Conservation (phyloP, 2,797 vertebrate genomes). For the Phalloptychus januarius region DNA sequence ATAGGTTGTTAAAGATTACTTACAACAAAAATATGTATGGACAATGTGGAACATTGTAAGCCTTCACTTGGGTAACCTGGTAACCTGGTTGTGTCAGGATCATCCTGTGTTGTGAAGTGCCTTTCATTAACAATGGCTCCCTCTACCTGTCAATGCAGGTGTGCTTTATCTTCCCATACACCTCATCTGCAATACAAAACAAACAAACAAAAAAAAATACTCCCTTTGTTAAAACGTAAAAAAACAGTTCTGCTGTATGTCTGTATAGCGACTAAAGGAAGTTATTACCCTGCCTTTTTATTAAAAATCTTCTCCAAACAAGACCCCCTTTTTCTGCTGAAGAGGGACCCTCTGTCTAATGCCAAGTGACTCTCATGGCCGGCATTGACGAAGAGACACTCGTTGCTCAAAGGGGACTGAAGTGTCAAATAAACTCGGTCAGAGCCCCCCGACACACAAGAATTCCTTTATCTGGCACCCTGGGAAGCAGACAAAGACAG, state of each 20-base stretch:
- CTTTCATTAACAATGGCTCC: slow-evolving; percentile 30
- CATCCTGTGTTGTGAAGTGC: background rate
- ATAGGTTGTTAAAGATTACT: slow-evolving; percentile 23
- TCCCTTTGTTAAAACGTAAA: slow-evolving; percentile 30
- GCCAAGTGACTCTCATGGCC: slow-evolving; percentile 93
- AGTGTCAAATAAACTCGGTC: slow-evolving; percentile 95
- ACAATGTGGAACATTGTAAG: slow-evolving; percentile 20
- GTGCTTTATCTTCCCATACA: slow-evolving; percentile 14
- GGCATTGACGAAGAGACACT: slow-evolving; percentile 92
- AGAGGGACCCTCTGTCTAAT: slow-evolving; percentile 96
- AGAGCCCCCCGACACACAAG: slow-evolving; percentile 87
- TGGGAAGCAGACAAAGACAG: slow-evolving; percentile 83
- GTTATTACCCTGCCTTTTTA: slow-evolving; percentile 61
- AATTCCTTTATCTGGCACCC: slow-evolving; percentile 91
- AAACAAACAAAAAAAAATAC: slow-evolving; percentile 78
- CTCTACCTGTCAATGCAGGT: slow-evolving; percentile 13
- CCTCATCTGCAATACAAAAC: slow-evolving; percentile 75
- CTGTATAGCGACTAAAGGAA: slow-evolving; percentile 55
- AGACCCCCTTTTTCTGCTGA: slow-evolving; percentile 93
- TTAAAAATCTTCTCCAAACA: slow-evolving; percentile 91
- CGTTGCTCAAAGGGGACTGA: slow-evolving; percentile 90
- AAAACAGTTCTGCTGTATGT: slow-evolving; percentile 92
- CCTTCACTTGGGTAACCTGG: slow-evolving; percentile 46
- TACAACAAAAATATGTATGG: slow-evolving; percentile 21
- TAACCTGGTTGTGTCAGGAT: slow-evolving; percentile 20